A percentile compares a stretch with the other conserved stretches of the same genome.
Conservation (phyloP, 2,797 vertebrate species). For the Gobio occitaniae region DNA sequence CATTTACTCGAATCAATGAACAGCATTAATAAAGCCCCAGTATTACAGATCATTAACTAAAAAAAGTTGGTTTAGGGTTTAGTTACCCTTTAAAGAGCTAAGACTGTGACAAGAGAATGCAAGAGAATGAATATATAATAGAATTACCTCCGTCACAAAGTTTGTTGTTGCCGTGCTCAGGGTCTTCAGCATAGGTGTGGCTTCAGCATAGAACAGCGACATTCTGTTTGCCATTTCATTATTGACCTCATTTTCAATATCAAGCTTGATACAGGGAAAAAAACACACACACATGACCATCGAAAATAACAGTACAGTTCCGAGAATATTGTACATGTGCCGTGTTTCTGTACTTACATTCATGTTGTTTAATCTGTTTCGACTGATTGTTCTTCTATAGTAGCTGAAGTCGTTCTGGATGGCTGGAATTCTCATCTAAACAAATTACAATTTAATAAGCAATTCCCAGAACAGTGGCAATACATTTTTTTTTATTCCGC, state of each 20-base stretch:
- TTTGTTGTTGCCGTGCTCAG: constrained; percentile 94
- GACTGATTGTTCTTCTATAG: constrained; percentile 94
- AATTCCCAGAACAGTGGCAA: background rate
- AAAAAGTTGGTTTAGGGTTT: no score
- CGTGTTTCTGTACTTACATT: constrained; percentile 82
- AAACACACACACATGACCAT: background rate
- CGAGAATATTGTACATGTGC: background rate
- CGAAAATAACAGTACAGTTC: background rate
- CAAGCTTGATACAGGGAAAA: constrained; percentile 81
- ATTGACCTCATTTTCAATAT: constrained; percentile 97
- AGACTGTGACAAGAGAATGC: background rate
- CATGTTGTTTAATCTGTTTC: constrained; percentile 98
- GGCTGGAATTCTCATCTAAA: constrained; percentile 96
- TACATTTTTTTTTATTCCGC: background rate
- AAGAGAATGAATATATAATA: background rate
- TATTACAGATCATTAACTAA: no score
- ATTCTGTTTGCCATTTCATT: constrained; percentile 99
- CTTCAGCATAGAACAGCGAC: constrained; percentile 98
- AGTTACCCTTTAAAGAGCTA: background rate
- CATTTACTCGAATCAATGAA: no score
- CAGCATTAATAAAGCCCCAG: no score
- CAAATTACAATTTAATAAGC: constrained; percentile 31
- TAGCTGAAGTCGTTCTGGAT: constrained; percentile 99
- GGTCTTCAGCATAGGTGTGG: constrained; percentile 97
- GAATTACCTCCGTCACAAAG: constrained; percentile 92